These are phyloP conservation scores for Gallinago undulata DNA, from an alignment of 2,113 vertebrate genomes.

Conservation along the genomic window DNA sequence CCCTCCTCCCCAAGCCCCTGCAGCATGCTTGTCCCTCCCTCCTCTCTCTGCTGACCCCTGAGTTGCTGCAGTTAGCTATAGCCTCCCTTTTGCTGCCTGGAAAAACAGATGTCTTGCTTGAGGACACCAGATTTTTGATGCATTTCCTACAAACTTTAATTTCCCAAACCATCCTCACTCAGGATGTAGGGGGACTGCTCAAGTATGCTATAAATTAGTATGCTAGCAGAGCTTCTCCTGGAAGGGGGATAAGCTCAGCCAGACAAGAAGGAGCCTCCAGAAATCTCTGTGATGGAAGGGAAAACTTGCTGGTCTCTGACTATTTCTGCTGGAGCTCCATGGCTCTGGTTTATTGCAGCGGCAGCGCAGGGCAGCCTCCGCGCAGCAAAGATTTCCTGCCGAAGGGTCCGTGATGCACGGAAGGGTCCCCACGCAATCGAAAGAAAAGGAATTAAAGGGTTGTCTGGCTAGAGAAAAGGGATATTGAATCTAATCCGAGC, in stretches of 20 bases:
- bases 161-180: neutral
- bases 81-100: neutral
- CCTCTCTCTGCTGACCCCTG: neutral
- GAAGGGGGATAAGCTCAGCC: conserved; percentile 28
- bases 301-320: neutral
- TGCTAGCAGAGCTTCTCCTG: conserved; percentile 23
- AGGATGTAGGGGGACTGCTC: conserved; percentile 12
- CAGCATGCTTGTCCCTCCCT: fast-evolving
- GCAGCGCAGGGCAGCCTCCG: neutral
- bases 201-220: conserved; percentile 12
- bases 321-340: neutral
- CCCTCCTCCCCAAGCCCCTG: fast-evolving
- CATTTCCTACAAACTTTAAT: conserved; percentile 37
- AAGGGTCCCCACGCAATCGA: conserved; percentile 24
- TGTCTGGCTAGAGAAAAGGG: conserved; percentile 10
- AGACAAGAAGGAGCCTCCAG: conserved; percentile 41
- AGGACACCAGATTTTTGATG: conserved; percentile 34
- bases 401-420: neutral
- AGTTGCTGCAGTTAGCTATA: neutral
- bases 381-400: conserved; percentile 11
- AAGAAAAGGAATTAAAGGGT: conserved; percentile 34
- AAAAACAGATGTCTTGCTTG: conserved; percentile 41
- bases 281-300: conserved; percentile 15
- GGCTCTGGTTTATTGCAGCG: neutral
- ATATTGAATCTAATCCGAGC: conserved; percentile 27